Conservation (phyloP, 2,113 vertebrate species). For the Rhabdomys dilectus region DNA sequence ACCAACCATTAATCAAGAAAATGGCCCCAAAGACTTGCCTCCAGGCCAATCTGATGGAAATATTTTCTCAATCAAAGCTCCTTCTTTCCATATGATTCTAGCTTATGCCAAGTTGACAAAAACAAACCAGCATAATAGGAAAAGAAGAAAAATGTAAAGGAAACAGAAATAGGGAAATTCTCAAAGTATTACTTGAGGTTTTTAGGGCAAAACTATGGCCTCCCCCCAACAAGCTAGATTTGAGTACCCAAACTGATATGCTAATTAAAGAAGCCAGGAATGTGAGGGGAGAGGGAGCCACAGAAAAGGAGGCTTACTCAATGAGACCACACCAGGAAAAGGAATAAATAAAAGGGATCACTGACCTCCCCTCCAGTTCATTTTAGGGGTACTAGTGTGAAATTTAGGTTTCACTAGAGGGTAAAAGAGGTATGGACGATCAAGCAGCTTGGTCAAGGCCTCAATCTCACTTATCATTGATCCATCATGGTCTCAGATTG, state of each 20-base stretch:
- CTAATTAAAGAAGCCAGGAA: neutral
- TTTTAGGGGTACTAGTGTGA: neutral
- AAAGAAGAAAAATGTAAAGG: neutral
- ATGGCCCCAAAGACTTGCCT: neutral
- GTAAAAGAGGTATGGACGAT: neutral
- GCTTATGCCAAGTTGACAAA: neutral
- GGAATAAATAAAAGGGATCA: neutral
- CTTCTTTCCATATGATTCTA: neutral
- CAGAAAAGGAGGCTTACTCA: neutral
- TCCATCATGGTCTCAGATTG: neutral
- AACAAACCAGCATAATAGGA: neutral
- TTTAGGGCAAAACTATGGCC: neutral
- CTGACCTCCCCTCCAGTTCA: neutral
- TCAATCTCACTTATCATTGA: neutral
- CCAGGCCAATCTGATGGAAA: neutral
- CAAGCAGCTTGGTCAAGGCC: neutral
- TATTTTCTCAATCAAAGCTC: neutral
- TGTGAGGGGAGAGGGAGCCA: neutral
- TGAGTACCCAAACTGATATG: too few species aligned
- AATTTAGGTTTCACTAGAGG: neutral
- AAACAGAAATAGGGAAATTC: neutral
- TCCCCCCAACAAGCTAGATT: neutral
- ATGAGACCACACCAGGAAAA: neutral
- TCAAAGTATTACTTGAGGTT: neutral
- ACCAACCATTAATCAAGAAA: neutral